Percentiles rank a stretch among this genome's conserved stretches.
These are phyloP conservation scores for Cladorhizidae sp. DNA, from an alignment of 37 sponge, comb jelly and placozoan genomes.

Conservation along the genomic window DNA sequence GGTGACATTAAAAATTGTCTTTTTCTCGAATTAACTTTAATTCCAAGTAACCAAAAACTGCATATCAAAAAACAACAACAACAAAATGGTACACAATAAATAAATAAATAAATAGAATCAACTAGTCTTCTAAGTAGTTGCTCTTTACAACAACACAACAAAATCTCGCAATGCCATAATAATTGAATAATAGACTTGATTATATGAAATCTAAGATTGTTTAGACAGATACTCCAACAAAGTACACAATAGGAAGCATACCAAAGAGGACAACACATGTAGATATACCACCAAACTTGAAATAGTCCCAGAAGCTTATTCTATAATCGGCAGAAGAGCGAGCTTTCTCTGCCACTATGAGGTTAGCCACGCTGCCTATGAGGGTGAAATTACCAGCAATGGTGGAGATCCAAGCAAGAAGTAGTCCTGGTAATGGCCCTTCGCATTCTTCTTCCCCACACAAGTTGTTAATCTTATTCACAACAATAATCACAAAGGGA, in stretches of 20 bases:
- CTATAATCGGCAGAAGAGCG: constrained; percentile 48
- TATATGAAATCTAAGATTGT: too few relatives aligned
- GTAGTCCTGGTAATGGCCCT: constrained; percentile 54
- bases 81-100: too few relatives aligned
- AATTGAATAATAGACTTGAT: too few relatives aligned
- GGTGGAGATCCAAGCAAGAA: constrained; percentile 91
- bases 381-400: constrained; percentile 94
- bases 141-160: too few relatives aligned
- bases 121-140: too few relatives aligned
- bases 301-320: constrained; percentile 77
- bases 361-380: constrained; percentile 90
- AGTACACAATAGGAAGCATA: constrained; percentile 83
- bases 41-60: too few relatives aligned
- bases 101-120: too few relatives aligned
- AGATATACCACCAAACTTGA: constrained; percentile 83
- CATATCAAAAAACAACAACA: too few relatives aligned
- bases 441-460: constrained; percentile 54
- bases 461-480: constrained; percentile 38
- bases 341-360: constrained; percentile 94
- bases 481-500: constrained; percentile 80
- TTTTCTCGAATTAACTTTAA: too few relatives aligned
- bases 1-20: too few relatives aligned
- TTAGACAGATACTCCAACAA: constrained; percentile 33
- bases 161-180: too few relatives aligned
- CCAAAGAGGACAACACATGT: constrained; percentile 68